phyloP scores from a whole-genome alignment of 2,888 invertebrate genomes.

The Clusia tigrina region DNA sequence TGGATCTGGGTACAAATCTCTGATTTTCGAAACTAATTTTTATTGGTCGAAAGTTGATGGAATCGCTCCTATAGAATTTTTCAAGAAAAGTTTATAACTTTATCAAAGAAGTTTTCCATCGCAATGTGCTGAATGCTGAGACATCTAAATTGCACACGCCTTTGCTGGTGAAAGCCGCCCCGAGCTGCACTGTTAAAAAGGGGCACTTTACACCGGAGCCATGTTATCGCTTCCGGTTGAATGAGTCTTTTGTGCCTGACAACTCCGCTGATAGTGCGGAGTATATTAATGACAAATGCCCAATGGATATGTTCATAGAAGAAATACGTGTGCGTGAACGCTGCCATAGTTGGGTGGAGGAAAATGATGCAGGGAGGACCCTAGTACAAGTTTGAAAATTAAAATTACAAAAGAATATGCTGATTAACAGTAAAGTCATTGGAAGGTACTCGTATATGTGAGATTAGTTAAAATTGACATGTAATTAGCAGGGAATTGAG shows the following conservation, averaged over 20 bases:
- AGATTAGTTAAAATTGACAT: no score
- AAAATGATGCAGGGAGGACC: slow-evolving; percentile 65
- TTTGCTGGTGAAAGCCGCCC: slow-evolving; percentile 67
- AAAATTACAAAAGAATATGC: no score
- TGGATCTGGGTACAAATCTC: no score
- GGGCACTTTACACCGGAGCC: slow-evolving; percentile 56
- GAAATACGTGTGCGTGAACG: slow-evolving; percentile 53
- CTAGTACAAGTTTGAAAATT: slow-evolving; percentile 69
- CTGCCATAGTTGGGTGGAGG: slow-evolving; percentile 68
- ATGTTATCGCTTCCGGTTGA: slow-evolving; percentile 51
- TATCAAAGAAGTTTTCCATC: slow-evolving; percentile 66
- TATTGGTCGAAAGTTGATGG: no score
- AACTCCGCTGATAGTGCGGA: slow-evolving; percentile 10
- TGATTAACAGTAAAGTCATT: no score
- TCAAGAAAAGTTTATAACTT: no score
- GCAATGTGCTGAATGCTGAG: slow-evolving; percentile 65
- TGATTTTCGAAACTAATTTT: no score
- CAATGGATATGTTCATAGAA: slow-evolving; percentile 57
- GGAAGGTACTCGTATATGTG: no score
- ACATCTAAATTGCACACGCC: slow-evolving; percentile 45
- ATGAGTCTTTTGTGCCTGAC: slow-evolving; percentile 29
- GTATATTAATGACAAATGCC: slow-evolving; percentile 44
- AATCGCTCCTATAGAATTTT: no score
- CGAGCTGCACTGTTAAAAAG: slow-evolving; percentile 54
- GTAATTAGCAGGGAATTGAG: no score